Evolutionary conservation across 2,888 invertebrate genomes (phyloP).

Genomic region (Pemphredon lugubris): DNA sequence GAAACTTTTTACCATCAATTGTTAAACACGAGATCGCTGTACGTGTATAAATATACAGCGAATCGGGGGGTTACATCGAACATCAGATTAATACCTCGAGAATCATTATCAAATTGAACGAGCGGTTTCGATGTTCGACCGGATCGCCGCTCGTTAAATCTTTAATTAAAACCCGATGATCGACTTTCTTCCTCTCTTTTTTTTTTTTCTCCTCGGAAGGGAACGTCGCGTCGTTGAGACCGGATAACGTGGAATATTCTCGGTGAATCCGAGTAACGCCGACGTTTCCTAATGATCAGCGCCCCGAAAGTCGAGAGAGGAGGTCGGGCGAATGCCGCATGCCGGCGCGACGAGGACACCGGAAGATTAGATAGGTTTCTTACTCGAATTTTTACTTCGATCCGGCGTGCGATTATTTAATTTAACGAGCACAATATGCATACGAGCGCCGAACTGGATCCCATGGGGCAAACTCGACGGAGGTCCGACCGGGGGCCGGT

Average conservation of each 20-base stretch:
- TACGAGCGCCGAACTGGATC: conserved; percentile 17
- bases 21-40: too few relatives aligned
- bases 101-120: conserved; percentile 32
- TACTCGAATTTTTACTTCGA: conserved; percentile 65
- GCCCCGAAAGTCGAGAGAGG: conserved; percentile 10
- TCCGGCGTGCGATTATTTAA: conserved; percentile 60
- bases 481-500: conserved; percentile 50
- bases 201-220: neutral
- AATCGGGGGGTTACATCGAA: conserved; percentile 13
- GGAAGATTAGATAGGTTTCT: conserved; percentile 61
- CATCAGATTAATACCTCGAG: conserved; percentile 22
- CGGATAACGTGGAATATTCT: conserved; percentile 46
- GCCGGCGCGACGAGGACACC: conserved; percentile 16
- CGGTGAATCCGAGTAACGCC: neutral
- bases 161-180: conserved; percentile 52
- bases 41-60: conserved; percentile 14
- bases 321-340: conserved; percentile 13
- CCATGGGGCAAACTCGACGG: conserved; percentile 32
- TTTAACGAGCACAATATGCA: conserved; percentile 68
- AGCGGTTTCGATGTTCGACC: conserved; percentile 20
- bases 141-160: conserved; percentile 39
- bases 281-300: conserved; percentile 52
- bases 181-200: conserved; percentile 22
- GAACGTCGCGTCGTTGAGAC: neutral
- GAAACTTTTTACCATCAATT: too few relatives aligned